phyloP scores from a whole-genome alignment of 2,888 invertebrate species.

The Selenia dentaria region DNA sequence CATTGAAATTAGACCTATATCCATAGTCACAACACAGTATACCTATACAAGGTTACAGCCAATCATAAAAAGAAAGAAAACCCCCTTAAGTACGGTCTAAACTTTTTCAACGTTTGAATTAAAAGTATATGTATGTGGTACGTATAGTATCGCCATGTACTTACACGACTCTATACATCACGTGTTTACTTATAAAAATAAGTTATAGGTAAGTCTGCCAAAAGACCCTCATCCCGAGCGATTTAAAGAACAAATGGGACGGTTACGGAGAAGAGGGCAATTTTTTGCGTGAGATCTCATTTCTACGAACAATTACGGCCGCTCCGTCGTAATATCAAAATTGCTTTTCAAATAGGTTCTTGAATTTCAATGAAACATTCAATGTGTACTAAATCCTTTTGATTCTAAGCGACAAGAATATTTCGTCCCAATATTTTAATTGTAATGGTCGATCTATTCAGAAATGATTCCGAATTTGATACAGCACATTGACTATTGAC shows the following conservation, averaged over 20 bases:
- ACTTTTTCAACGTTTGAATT: too few species aligned
- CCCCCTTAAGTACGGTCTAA: too few species aligned
- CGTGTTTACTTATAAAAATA: slow-evolving; percentile 55
- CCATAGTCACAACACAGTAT: too few species aligned
- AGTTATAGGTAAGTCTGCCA: slow-evolving; percentile 59
- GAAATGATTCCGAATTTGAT: slow-evolving; percentile 26
- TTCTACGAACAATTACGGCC: slow-evolving; percentile 51
- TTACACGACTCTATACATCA: slow-evolving; percentile 49
- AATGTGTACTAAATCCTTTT: too few species aligned
- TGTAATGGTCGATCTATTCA: slow-evolving; percentile 14
- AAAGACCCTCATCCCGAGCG: slow-evolving; percentile 54
- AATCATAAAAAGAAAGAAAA: too few species aligned
- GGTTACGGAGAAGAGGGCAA: slow-evolving; percentile 54
- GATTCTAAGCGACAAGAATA: too few species aligned
- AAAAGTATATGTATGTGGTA: too few species aligned
- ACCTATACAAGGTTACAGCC: too few species aligned
- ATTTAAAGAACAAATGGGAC: slow-evolving; percentile 59
- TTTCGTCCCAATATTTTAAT: slow-evolving; percentile 28
- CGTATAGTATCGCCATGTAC: too few species aligned
- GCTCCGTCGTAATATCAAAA: slow-evolving; percentile 14
- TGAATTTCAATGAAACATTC: too few species aligned
- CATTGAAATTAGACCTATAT: too few species aligned
- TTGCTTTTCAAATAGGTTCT: too few species aligned
- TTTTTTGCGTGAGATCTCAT: slow-evolving; percentile 61
- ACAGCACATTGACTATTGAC: slow-evolving; percentile 43